Evolutionary conservation across 1,140 invertebrate species (phyloP), one percentile per base, ranked within the genome.

Genomic region (Stegodyphus dumicola): DNA sequence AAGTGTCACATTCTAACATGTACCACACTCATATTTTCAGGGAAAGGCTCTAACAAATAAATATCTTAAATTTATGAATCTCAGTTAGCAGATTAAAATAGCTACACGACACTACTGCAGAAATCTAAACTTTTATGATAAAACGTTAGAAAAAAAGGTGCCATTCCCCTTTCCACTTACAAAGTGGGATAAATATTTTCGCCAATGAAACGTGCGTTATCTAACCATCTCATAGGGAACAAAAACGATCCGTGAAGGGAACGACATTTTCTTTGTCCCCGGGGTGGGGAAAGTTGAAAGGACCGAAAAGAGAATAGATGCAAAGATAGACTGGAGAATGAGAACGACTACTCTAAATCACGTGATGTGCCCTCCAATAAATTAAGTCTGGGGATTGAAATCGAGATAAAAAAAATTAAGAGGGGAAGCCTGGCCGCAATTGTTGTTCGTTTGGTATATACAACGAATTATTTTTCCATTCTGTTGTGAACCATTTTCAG

Each of bases 311-410:
- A 54, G 52, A 75, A 53, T 54, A 54, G 73, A 66, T 66, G 64
- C 76, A 17, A 77, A 54, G 76, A 76, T 76, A 76, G 15, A 52
- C 52, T 54, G 74, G 74, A 33, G 60, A 56, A 76, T 64, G 74
- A 76, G 74, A 54, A 76, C 53, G 53, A 76, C 67, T 49, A 9
- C 49, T 51, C 48, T 77, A 77, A 77, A 77, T 66, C 60, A 77
- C 60, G 33, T 66, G 76, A 66, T 77, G 60, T 66, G n/a, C 11
- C 6, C n/a, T 64, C 49, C 33, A 60, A 77, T 77, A 77, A 77
- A 77, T 77, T 77, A 77, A 66, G 64, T 33, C 13, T 51, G 76
- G 76, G 60, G 51, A 77, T 77, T 77, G 76, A 66, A 77, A 33
- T 67, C 48, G 56, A 48, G 15, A 64, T n/a, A 64, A 11, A 11